Percentiles rank a stretch among this genome's conserved stretches.
Conservation (phyloP, 1,140 invertebrate genomes). For the Saccostrea cuccullata region DNA sequence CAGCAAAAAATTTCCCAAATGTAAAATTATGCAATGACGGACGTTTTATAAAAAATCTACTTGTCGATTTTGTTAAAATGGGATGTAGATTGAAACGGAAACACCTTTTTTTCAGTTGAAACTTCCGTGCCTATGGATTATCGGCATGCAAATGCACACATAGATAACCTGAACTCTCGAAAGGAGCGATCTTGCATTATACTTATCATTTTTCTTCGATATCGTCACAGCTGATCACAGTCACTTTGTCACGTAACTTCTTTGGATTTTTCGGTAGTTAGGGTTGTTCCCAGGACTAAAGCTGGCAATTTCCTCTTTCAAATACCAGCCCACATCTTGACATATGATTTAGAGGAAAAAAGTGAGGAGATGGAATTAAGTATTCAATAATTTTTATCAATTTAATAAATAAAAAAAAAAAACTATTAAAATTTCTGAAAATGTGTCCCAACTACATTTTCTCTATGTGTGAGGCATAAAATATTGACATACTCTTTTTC, state of each 20-base stretch:
- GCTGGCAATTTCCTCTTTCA: not conserved
- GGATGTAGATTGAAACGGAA: not conserved
- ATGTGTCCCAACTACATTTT: too few relatives aligned
- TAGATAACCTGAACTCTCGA: not conserved
- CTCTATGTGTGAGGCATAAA: too few relatives aligned
- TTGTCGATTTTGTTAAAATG: not conserved
- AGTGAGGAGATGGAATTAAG: too few relatives aligned
- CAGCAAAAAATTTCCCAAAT: not conserved
- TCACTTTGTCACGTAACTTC: not conserved
- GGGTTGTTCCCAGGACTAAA: not conserved
- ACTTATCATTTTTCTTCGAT: not conserved
- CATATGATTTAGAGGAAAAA: too few relatives aligned
- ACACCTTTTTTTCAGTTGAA: not conserved
- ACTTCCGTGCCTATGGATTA: slow-evolving; percentile 4
- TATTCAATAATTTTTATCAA: too few relatives aligned
- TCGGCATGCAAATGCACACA: not conserved
- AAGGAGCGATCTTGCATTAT: not conserved
- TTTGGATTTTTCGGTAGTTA: not conserved
- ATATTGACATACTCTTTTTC: not conserved
- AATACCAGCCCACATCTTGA: not conserved
- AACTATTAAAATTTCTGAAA: too few relatives aligned
- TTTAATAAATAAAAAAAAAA: too few relatives aligned
- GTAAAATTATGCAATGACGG: not conserved
- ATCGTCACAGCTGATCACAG: slow-evolving; percentile 14
- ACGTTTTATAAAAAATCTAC: not conserved